Base-by-base conservation (phyloP, 2,797 vertebrate genomes). In the Centropyge bicolor region DNA sequence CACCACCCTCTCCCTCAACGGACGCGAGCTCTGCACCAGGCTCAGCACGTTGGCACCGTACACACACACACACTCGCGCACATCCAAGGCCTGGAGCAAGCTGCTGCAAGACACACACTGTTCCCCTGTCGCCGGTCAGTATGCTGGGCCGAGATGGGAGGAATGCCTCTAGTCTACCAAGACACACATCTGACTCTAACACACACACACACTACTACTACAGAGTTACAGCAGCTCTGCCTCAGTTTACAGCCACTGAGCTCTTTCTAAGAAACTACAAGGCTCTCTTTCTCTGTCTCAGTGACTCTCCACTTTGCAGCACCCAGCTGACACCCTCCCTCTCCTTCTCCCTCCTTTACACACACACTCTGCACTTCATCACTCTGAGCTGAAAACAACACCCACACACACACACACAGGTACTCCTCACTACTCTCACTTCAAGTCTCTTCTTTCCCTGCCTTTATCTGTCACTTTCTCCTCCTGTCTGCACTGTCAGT, bases 11-110 rank as follows among this genome's bases (percentile, higher is more conserved):
- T 93, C 89, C 86, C 91, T 92, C 92, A 94, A 46, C 81, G 93
- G 94, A 83, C 93, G 92, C 27, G 94, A 93, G 93, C 92, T 95
- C 93, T 95, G 95, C 95, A 96, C 93, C 94, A 96, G 94, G 91
- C 94, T 95, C 90, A 96, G 92, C 94, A 95, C 94, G 93, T 93
- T 95, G 94, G 94, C 93, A 31, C 93, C 91, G 90, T 94, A 93
- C 84, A 91, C 87, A 90, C 93, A 93, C 76, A 92, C 93, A 92
- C 92, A 93, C 87, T 94, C 93, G 54, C 92, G 91, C 79, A 93
- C 93, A 87, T 95, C 94, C 86, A 94, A 74, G 90, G 92, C 93
- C 92, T 94, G 92, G 92, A 94, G 92, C 87, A 93, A 86, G 80
- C 86, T 57, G 85, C 93, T 95, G 94, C 93, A 94, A 94, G 93